Evolutionary conservation across 2,888 invertebrate species (phyloP).

Genomic region (Clivina fossor): DNA sequence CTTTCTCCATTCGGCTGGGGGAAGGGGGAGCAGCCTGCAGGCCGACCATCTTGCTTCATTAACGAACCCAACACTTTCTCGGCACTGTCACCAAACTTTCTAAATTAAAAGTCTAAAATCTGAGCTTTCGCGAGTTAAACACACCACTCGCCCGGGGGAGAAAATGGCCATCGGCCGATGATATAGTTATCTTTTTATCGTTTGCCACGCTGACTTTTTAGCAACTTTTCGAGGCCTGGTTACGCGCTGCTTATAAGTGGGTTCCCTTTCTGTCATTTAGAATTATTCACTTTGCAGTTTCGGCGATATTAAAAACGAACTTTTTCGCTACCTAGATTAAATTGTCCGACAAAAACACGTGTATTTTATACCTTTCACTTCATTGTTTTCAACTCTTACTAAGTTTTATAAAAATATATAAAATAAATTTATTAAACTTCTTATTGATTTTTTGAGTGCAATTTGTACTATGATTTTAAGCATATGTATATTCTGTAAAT

Average conservation of each 20-base stretch:
- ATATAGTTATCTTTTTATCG: conserved; percentile 31
- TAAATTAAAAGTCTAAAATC: conserved; percentile 30
- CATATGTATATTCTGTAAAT: too few species aligned
- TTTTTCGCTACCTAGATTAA: conserved; percentile 7
- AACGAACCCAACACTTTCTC: conserved; percentile 5
- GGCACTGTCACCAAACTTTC: conserved; percentile 11
- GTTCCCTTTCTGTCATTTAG: conserved; percentile 1
- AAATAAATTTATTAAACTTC: too few species aligned
- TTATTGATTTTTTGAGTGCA: too few species aligned
- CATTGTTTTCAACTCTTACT: too few species aligned
- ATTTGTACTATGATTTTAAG: too few species aligned
- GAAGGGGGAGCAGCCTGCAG: neutral
- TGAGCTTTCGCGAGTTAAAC: conserved; percentile 24
- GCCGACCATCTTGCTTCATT: conserved; percentile 30
- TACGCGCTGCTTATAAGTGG: neutral
- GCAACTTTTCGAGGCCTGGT: conserved; percentile 18
- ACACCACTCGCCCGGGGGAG: conserved; percentile 5
- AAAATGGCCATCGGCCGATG: conserved; percentile 19
- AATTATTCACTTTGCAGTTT: conserved; percentile 23
- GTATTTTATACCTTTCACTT: conserved; percentile 23
- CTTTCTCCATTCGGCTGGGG: too few species aligned
- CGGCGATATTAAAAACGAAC: conserved; percentile 27
- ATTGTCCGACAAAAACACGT: conserved; percentile 15
- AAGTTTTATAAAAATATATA: too few species aligned
- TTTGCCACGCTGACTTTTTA: conserved; percentile 19